Percentiles rank a stretch among this genome's conserved stretches.
phyloP scores from a whole-genome alignment of 2,113 vertebrate genomes.

The Percina caprodes region DNA sequence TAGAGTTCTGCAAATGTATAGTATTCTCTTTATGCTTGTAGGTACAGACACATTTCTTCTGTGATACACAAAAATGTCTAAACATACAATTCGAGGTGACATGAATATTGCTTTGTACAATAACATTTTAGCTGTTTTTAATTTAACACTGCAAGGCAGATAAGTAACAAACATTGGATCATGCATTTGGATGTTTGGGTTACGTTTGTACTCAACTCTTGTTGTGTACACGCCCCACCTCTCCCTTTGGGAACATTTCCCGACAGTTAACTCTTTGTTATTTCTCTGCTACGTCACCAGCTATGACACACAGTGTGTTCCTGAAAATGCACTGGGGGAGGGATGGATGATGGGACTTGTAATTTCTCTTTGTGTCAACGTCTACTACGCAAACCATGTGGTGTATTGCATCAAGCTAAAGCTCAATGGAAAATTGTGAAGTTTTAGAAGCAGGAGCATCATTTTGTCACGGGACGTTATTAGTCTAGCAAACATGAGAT shows the following conservation, averaged over 20 bases:
- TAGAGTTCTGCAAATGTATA: not conserved
- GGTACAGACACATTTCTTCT: not conserved
- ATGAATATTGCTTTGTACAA: not conserved
- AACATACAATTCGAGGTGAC: not conserved
- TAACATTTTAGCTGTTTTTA: not conserved
- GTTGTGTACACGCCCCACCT: constrained; percentile 31
- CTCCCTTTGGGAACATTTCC: constrained; percentile 44
- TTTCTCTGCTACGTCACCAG: constrained; percentile 34
- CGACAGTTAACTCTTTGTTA: constrained; percentile 38
- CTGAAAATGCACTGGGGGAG: not conserved
- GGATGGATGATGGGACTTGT: constrained; percentile 16
- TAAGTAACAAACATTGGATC: not conserved
- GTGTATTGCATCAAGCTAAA: constrained; percentile 13
- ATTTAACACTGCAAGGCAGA: not conserved
- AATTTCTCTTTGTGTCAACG: constrained; percentile 20
- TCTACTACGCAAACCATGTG: constrained; percentile 18
- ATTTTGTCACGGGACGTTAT: constrained; percentile 21
- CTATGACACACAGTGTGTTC: constrained; percentile 60
- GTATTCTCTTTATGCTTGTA: not conserved
- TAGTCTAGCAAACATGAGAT: constrained; percentile 25
- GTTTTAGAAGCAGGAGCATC: constrained; percentile 2
- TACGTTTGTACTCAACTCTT: constrained; percentile 1
- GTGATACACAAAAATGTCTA: not conserved
- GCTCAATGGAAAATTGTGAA: constrained; percentile 39
- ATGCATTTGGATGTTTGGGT: constrained; percentile 23